Base-by-base conservation (phyloP, 2,888 invertebrate genomes). In the Craniophora ligustri region DNA sequence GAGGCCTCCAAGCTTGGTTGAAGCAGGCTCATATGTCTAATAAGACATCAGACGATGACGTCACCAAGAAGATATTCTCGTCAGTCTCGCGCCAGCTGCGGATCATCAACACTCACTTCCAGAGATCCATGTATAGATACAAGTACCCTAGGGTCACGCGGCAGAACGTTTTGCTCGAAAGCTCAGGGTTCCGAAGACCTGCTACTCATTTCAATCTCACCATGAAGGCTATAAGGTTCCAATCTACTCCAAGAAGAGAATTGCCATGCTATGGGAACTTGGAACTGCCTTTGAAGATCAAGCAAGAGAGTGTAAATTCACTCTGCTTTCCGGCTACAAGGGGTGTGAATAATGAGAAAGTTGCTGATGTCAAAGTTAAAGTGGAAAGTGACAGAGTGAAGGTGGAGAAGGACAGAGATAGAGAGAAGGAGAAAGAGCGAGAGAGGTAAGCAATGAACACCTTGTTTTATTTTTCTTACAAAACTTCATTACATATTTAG, bases 261-360 rank as follows among this genome's bases (percentile, higher is more conserved):
- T 65, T 93, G 14, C 94, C 94, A 0, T 94, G 93, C 49, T 94
- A 94, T 61, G 94, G 94, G 0, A 94, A 94, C 46, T 63, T 94
- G 58, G 93, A 93, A 72, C 68, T 94, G 51, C 92, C 93, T 0
- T 75, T 92, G 14, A 92, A 93, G 69, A 81, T 90, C 0, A 93
- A 93, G 39, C 90, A 92, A 30, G 92, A 92, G 42, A 78, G 75
- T 30, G 66, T 76, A 0, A 67, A 78, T 0, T 75, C 86, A 0
- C 88, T 88, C 51, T 76, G 90, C 10, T 90, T 81, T 46, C 83
- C 88, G 0, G 79, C 84, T 0, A 82, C 89, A 1, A 82, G 83
- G 34, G 79, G 74, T 75, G 72, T 85, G 14, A 84, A 47, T 16
- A 67, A 67, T 47, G 87, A 86, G 39, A 82, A 81, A 65, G 81